Conservation (phyloP, 2,797 vertebrate species). For the Pipistrellus kuhlii region DNA sequence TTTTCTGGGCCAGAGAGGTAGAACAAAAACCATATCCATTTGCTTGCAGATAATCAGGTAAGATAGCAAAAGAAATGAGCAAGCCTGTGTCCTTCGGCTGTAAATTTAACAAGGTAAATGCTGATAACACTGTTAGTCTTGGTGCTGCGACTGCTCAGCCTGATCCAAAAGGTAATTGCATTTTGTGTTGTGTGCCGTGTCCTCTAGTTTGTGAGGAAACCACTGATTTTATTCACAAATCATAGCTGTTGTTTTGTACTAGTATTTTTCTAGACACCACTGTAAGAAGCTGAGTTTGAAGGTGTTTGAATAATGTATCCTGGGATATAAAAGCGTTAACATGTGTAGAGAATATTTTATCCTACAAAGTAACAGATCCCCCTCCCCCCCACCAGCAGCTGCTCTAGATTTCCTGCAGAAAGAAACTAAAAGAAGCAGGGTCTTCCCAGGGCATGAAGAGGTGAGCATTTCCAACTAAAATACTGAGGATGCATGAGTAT, state of each 20-base stretch:
- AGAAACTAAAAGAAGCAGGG: neutral
- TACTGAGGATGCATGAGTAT: neutral
- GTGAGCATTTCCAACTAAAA: constrained; percentile 10
- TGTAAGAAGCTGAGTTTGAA: neutral
- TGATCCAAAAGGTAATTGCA: constrained; percentile 1
- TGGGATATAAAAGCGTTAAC: constrained; percentile 32
- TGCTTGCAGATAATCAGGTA: constrained; percentile 62
- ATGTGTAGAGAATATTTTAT: constrained; percentile 11
- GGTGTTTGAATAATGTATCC: neutral
- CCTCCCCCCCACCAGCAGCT: neutral
- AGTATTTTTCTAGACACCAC: neutral
- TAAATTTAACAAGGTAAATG: constrained; percentile 56
- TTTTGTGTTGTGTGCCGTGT: neutral
- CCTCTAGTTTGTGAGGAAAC: neutral
- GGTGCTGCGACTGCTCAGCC: neutral
- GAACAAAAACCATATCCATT: constrained; percentile 38
- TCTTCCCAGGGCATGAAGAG: neutral
- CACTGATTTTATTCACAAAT: constrained; percentile 42
- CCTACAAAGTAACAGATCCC: neutral
- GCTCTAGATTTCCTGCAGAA: constrained; percentile 8
- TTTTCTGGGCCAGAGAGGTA: constrained; percentile 41
- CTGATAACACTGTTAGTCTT: constrained; percentile 26
- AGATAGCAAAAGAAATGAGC: constrained; percentile 18
- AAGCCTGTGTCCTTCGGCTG: neutral
- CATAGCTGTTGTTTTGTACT: neutral